Conservation (phyloP, 2,797 vertebrate genomes). For the Alauda arvensis region DNA sequence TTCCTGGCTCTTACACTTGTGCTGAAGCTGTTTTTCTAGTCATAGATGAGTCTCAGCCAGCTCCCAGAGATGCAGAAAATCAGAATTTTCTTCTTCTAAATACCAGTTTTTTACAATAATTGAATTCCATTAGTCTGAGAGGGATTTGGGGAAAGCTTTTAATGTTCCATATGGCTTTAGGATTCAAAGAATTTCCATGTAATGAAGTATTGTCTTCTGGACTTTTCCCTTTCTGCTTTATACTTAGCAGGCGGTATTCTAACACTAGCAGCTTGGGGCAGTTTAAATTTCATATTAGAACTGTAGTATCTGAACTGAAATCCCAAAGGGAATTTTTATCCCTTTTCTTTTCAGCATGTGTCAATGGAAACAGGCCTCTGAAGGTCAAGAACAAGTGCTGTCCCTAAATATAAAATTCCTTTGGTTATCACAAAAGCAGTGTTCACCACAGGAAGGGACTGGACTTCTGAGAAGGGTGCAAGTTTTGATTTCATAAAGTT, state of each 20-base stretch:
- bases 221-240: constrained; percentile 55
- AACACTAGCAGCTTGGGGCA: constrained; percentile 36
- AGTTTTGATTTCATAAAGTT: constrained; percentile 53
- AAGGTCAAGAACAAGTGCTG: constrained; percentile 46
- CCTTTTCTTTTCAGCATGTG: constrained; percentile 52
- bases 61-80: constrained; percentile 2
- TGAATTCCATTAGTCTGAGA: constrained; percentile 22
- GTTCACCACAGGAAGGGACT: constrained; percentile 43
- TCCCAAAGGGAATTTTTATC: constrained; percentile 41
- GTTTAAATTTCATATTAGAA: constrained; percentile 54
- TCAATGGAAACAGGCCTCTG: constrained; percentile 51
- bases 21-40: neutral
- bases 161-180: constrained; percentile 39
- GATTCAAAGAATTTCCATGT: constrained; percentile 51
- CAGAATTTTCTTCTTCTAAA: neutral
- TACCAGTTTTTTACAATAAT: neutral
- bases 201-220: constrained; percentile 53
- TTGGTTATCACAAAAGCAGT: constrained; percentile 41
- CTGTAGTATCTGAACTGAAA: constrained; percentile 29
- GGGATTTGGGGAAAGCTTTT: constrained; percentile 36
- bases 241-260: constrained; percentile 54
- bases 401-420: constrained; percentile 62
- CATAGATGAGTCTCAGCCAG: neutral
- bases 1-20: neutral
- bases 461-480: constrained; percentile 51